Base-by-base conservation (phyloP, 2,113 vertebrate species). In the Hucho hucho region DNA sequence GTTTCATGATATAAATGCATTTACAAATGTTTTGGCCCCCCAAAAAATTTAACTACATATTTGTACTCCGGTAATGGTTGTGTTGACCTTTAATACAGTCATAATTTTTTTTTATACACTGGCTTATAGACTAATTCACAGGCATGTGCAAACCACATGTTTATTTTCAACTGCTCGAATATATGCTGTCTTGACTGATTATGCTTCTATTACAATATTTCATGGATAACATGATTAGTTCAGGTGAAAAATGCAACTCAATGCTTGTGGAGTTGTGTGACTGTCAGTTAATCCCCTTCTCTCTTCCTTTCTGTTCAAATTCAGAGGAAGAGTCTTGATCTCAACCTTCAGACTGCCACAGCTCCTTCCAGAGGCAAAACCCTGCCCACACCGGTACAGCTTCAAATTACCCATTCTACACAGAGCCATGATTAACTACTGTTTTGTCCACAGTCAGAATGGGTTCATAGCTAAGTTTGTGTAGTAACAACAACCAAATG, bases 331-430 rank as follows among this genome's bases (percentile, higher is more conserved):
- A 96, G 92, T 94, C 91, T 95, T 91, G 95, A 96, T 90, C 93
- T 95, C 90, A 95, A 90, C 91, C 88, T 93, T 87, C 95, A 92
- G 89, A 83, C 95, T 86, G 89, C 94, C 90, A 92, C 95, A 89
- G 89, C 95, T 85, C 94, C 95, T 77, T 95, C 96, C 94, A 96
- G 95, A 94, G 97, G 96, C 93, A 98, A 98, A 95, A 96, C 95
- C 68, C 94, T 97, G 86, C 96, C 97, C 83, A 95, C 95, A 78
- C 96, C 95, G 95, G 95, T 96, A 95, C 93, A 94, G 90, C 75
- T 91, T 90, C 88, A 93, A 90, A 86, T 91, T 92, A 90, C 85
- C 87, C 81, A 72, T 87, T 89, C 75, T 82, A 73, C 69, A 89
- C 83, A 64, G 49, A 61, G 43, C 79, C 65, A 79, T 43, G 9